Conservation (phyloP, 2,797 vertebrate genomes). For the Sitta carolinensis region DNA sequence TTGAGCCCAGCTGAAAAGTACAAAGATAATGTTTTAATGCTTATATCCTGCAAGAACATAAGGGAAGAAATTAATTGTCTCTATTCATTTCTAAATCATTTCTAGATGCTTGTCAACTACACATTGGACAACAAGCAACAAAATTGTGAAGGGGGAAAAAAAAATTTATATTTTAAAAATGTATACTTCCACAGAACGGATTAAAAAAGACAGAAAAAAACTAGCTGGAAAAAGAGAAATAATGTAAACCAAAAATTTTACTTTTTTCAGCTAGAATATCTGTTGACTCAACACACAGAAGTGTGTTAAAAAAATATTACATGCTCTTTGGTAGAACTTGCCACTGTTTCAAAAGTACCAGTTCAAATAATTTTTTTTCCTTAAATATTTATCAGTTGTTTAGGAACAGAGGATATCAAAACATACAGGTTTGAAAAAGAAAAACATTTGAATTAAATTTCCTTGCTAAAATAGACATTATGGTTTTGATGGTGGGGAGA, state of each 20-base stretch:
- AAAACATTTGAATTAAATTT: not conserved
- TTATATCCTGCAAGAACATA: not conserved
- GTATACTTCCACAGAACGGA: not conserved
- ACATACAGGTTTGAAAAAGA: not conserved
- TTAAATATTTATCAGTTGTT: not conserved
- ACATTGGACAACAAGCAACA: not conserved
- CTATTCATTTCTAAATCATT: not conserved
- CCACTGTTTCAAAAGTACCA: not conserved
- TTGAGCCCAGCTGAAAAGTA: not conserved
- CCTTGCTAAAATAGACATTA: not conserved
- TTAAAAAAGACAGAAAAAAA: not conserved
- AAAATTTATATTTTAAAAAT: not conserved
- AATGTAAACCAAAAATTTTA: not conserved
- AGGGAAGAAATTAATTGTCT: not conserved
- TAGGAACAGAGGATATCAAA: not conserved
- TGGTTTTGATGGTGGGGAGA: not conserved
- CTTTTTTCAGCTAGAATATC: not conserved
- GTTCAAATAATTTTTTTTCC: not conserved
- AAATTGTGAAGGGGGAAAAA: accelerated
- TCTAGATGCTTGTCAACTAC: not conserved
- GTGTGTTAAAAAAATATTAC: not conserved
- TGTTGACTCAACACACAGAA: not conserved
- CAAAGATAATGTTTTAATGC: not conserved
- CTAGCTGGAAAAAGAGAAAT: not conserved
- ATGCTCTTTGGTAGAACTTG: not conserved